A percentile compares a stretch with the other conserved stretches of the same genome.
Conservation (phyloP, 2,113 vertebrate genomes). For the Motacilla alba region DNA sequence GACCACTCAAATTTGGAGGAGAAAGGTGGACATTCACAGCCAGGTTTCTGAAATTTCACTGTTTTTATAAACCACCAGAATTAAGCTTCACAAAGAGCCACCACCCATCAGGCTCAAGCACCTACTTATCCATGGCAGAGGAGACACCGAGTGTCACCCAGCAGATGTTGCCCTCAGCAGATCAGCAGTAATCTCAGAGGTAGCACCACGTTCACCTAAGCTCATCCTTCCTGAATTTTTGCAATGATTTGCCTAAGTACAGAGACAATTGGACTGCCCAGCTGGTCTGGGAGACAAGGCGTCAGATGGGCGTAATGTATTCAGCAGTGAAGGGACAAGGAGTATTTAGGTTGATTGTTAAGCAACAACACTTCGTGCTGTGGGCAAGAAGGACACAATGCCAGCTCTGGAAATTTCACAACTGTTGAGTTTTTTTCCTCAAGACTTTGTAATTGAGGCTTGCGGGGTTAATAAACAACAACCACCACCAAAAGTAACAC, state of each 20-base stretch:
- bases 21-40: slow-evolving; percentile 11
- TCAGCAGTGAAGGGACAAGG: background rate
- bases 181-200: background rate
- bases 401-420: slow-evolving; percentile 46
- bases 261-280: slow-evolving; percentile 2
- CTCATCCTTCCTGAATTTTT: background rate
- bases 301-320: background rate
- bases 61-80: background rate
- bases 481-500: slow-evolving; percentile 16
- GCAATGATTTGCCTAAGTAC: background rate
- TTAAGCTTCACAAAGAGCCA: background rate
- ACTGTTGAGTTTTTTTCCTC: background rate
- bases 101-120: background rate
- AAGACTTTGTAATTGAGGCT: slow-evolving; percentile 49
- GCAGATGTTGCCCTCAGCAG: background rate
- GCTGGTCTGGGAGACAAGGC: background rate
- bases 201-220: background rate
- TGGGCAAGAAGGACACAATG: slow-evolving; percentile 44
- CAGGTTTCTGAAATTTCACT: background rate
- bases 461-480: slow-evolving; percentile 56
- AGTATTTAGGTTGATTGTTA: slow-evolving; percentile 60
- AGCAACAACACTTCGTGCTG: slow-evolving; percentile 47
- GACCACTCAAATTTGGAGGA: slow-evolving; percentile 39
- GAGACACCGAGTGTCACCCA: background rate
- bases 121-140: background rate